These are phyloP conservation scores for Petrolisthes cinctipes DNA, from an alignment of 2,888 invertebrate species.

Conservation along the genomic window DNA sequence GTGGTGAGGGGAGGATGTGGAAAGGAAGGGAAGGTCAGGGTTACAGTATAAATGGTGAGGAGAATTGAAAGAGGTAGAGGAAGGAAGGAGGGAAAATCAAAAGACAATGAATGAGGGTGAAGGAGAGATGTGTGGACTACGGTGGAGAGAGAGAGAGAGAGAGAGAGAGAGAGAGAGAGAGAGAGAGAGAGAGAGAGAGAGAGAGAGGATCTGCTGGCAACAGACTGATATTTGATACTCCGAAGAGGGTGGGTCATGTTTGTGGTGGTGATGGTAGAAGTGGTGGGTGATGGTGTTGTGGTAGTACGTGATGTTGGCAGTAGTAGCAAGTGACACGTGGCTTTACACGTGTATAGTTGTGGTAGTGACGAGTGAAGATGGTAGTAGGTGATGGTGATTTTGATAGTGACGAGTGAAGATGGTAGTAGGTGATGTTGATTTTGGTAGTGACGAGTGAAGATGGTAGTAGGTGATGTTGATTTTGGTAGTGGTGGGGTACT, in stretches of 20 bases:
- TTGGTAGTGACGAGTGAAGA: not conserved
- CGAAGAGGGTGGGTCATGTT: not conserved
- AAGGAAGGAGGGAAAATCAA: not conserved
- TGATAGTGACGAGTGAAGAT: not conserved
- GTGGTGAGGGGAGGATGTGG: not conserved
- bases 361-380: no score
- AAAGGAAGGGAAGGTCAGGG: not conserved
- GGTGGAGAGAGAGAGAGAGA: not conserved
- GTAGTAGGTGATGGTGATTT: not conserved
- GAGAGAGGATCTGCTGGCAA: not conserved
- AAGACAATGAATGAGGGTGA: not conserved
- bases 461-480: not conserved
- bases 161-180: not conserved
- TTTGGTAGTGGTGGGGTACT: not conserved
- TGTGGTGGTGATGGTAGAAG: not conserved
- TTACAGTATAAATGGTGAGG: not conserved
- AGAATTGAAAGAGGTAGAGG: not conserved
- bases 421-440: not conserved
- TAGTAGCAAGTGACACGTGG: not conserved
- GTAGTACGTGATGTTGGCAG: not conserved
- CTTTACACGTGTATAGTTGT: no score
- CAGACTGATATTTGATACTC: not conserved
- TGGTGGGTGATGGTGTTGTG: not conserved
- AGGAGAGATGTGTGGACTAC: not conserved
- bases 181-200: slow-evolving; percentile 1